Percentiles rank a stretch among this genome's conserved stretches.
Conservation (phyloP, 2,113 vertebrate genomes). For the Vulpes lagopus region DNA sequence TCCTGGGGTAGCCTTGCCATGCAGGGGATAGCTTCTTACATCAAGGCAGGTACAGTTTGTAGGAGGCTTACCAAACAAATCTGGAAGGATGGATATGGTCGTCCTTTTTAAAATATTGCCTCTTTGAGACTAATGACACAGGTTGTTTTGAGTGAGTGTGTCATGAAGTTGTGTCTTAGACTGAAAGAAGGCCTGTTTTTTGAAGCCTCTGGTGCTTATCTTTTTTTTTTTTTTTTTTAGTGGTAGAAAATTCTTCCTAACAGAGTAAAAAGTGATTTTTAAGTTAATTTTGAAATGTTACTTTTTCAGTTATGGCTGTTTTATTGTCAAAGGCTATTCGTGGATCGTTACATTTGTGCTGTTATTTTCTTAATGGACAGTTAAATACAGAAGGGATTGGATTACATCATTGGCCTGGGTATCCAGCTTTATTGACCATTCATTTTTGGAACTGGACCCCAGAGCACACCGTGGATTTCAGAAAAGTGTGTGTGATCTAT, state of each 20-base stretch:
- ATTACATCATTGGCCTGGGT: not conserved
- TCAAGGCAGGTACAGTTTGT: not conserved
- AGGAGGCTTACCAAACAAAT: not conserved
- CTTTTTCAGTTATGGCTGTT: not conserved
- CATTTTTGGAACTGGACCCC: not conserved
- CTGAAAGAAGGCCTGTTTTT: not conserved
- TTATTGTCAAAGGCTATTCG: not conserved
- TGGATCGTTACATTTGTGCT: not conserved
- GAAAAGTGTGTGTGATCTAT: not conserved
- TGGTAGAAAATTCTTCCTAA: conserved; percentile 33
- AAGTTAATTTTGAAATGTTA: conserved; percentile 50
- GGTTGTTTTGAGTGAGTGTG: not conserved
- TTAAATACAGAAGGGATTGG: not conserved
- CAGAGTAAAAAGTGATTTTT: conserved; percentile 32
- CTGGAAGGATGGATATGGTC: not conserved
- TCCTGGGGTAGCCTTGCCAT: not conserved
- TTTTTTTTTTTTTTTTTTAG: not conserved
- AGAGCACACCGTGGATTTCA: not conserved
- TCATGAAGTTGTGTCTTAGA: not conserved
- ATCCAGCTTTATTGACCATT: conserved; percentile 29
- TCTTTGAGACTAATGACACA: not conserved
- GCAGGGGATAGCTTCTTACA: not conserved
- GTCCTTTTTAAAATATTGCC: not conserved
- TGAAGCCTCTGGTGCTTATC: not conserved
- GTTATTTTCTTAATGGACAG: conserved; percentile 3